Base-by-base conservation (phyloP, 2,797 vertebrate species). In the Aulostomus chinensis region DNA sequence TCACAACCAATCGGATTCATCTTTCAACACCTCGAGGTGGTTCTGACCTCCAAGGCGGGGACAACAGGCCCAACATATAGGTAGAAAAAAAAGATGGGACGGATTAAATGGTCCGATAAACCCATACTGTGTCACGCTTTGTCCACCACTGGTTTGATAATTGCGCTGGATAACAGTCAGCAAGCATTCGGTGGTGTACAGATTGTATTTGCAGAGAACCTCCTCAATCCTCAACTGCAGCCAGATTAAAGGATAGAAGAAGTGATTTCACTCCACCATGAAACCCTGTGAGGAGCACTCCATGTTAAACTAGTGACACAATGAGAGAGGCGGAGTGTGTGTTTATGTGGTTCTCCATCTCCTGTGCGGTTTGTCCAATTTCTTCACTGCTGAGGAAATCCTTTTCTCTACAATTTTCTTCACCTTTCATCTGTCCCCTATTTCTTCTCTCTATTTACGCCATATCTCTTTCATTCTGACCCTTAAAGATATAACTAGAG, bases 191-290 rank as follows among this genome's bases (percentile, higher is more conserved):
- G 38, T n/a, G 12, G 31, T 35, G 18, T 29, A 32, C 15, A 58
- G 38, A 68, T 58, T 26, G 47, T 38, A 56, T 32, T 68, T 39
- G 30, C 21, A 66, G 28, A 51, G 54, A 18, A 37, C 13, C 9
- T 36, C 35, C 37, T 28, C 37, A 63, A 65, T 67, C 63, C 45
- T 49, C 21, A 32, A 67, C 43, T 68, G 69, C 36, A 35, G 28
- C 59, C 41, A 71, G 74, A 80, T 83, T 78, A 81, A 70, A 53
- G 41, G 59, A 74, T 72, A 48, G 63, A 34, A 45, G 49, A 66
- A 57, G 52, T 45, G 63, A 75, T 74, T 60, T 62, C 9, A 31
- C 47, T 47, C 34, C 46, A 42, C 8, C 41, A 80, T 79, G 76
- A 68, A 77, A 73, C 52, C 25, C 7, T 1, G 34, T 49, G 53